Conservation (phyloP, 2,888 invertebrate species). For the Dusona sp. region DNA sequence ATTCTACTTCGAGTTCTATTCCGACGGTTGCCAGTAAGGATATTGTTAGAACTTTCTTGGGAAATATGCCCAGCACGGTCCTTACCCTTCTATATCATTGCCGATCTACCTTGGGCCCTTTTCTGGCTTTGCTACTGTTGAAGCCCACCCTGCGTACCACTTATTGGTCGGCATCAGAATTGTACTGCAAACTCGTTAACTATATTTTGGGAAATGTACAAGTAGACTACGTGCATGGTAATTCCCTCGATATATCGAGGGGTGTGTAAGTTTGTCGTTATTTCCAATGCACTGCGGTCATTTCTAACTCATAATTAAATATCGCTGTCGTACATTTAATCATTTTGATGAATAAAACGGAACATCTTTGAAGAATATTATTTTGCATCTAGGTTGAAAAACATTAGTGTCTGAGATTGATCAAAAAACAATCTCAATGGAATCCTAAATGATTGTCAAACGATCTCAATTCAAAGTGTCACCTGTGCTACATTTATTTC, state of each 20-base stretch:
- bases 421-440: too few species aligned
- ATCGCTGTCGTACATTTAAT: neutral
- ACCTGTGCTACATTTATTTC: neutral
- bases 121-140: conserved; percentile 54
- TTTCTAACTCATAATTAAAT: neutral
- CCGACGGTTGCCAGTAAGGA: conserved; percentile 63
- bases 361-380: neutral
- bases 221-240: neutral
- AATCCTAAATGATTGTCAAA: too few species aligned
- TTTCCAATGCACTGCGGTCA: neutral
- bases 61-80: conserved; percentile 65
- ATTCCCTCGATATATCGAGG: neutral
- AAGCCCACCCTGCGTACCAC: conserved; percentile 14
- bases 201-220: conserved; percentile 8
- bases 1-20: conserved; percentile 66
- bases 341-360: neutral
- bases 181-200: conserved; percentile 34
- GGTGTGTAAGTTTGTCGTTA: neutral
- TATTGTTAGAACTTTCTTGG: conserved; percentile 69
- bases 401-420: too few species aligned
- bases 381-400: too few species aligned
- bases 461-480: too few species aligned
- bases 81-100: conserved; percentile 32
- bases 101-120: conserved; percentile 35
- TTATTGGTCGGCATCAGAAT: conserved; percentile 30